These are phyloP conservation scores for Phyllotreta cruciferae DNA, from an alignment of 2,888 invertebrate genomes.

Conservation along the genomic window DNA sequence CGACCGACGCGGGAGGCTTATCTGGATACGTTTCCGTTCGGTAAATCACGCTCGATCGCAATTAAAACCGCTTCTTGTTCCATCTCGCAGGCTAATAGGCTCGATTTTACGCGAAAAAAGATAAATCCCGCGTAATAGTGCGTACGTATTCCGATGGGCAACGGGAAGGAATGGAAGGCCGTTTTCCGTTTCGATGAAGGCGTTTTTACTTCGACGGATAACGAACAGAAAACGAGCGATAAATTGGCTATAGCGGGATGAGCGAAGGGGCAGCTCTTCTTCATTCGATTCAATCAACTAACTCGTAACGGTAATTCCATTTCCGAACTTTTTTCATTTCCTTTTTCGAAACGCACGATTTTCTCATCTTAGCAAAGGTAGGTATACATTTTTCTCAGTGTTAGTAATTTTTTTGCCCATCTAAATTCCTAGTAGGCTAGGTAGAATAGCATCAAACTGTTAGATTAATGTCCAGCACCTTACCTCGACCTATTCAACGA, in stretches of 20 bases:
- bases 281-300: slow-evolving; percentile 46
- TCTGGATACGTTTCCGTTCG: slow-evolving; percentile 6
- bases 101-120: slow-evolving; percentile 41
- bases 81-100: slow-evolving; percentile 37
- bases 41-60: slow-evolving; percentile 1
- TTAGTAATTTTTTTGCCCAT: too few relatives aligned
- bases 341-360: slow-evolving; percentile 11
- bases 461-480: too few relatives aligned
- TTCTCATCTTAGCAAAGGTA: background rate
- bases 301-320: slow-evolving; percentile 50
- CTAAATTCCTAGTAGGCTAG: too few relatives aligned
- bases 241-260: slow-evolving; percentile 46
- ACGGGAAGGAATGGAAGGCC: slow-evolving; percentile 35
- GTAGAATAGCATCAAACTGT: too few relatives aligned
- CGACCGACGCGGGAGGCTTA: background rate
- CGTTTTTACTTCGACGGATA: slow-evolving; percentile 26
- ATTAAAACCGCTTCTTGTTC: background rate
- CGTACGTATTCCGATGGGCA: background rate
- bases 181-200: slow-evolving; percentile 32
- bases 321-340: slow-evolving; percentile 41
- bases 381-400: background rate
- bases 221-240: slow-evolving; percentile 46
- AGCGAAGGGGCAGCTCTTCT: slow-evolving; percentile 44
- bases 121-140: slow-evolving; percentile 15
- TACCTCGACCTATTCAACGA: too few relatives aligned